phyloP scores from a whole-genome alignment of 2,797 vertebrate species.

The Aulostomus chinensis region DNA sequence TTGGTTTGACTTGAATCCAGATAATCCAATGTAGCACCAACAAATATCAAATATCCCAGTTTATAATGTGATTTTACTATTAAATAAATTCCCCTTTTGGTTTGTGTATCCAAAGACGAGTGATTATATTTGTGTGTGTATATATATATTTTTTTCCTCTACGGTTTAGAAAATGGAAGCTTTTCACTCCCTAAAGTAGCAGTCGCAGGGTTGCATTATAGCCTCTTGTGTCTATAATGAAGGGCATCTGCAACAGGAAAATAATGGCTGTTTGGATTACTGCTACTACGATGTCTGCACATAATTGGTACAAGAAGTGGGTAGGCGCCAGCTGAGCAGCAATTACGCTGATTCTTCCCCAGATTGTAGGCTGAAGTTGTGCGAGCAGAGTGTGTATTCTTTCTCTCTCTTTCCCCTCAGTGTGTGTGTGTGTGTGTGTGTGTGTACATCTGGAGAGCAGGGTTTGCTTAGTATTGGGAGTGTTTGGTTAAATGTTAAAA shows the following conservation, averaged over 20 bases:
- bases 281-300: constrained; percentile 80
- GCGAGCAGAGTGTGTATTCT: constrained; percentile 58
- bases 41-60: no score
- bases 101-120: no score
- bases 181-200: constrained; percentile 41
- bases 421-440: constrained; percentile 41
- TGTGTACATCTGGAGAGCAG: constrained; percentile 93
- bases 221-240: constrained; percentile 73
- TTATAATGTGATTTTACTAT: no score
- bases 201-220: constrained; percentile 61
- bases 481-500: constrained; percentile 97
- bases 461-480: constrained; percentile 90
- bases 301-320: constrained; percentile 87
- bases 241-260: constrained; percentile 78
- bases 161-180: constrained; percentile 11
- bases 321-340: constrained; percentile 85
- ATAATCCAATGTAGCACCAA: no score
- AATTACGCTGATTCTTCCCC: constrained; percentile 81
- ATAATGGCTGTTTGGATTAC: constrained; percentile 78
- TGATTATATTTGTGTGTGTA: no score
- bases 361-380: constrained; percentile 81
- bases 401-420: no score
- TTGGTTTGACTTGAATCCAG: constrained; percentile 1
- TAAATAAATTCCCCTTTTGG: no score
- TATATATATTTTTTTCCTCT: background rate